phyloP scores from a whole-genome alignment of 2,797 vertebrate species.

The Alauda arvensis region DNA sequence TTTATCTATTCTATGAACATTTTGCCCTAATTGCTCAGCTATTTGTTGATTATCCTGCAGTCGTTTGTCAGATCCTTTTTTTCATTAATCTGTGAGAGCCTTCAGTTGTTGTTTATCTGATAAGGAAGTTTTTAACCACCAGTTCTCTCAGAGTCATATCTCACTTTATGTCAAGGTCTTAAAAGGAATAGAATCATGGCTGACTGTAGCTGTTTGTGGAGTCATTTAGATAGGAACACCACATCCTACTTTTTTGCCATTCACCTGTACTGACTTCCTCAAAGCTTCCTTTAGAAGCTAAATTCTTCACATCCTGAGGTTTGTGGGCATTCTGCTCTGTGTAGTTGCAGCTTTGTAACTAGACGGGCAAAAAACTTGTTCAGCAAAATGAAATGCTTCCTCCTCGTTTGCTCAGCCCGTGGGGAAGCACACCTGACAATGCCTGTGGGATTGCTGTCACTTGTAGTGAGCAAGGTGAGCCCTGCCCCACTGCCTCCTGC shows the following conservation, averaged over 20 bases:
- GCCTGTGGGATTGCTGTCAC: background rate
- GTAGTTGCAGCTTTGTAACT: background rate
- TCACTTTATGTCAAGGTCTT: background rate
- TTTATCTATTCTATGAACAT: slow-evolving; percentile 5
- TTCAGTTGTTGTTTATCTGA: slow-evolving; percentile 18
- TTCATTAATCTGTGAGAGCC: slow-evolving; percentile 29
- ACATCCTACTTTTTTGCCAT: background rate
- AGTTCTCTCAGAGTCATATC: background rate
- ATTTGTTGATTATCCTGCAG: slow-evolving; percentile 32
- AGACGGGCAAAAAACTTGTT: background rate
- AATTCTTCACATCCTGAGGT: background rate
- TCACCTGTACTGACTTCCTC: background rate
- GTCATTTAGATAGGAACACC: background rate
- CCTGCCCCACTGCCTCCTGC: background rate
- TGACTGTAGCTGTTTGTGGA: background rate
- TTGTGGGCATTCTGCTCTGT: background rate
- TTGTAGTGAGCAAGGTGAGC: background rate
- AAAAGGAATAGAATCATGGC: background rate
- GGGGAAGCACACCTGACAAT: background rate
- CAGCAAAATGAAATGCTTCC: background rate
- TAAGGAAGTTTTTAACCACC: background rate
- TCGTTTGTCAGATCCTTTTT: slow-evolving; percentile 10
- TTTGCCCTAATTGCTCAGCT: slow-evolving; percentile 31
- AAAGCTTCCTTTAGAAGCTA: background rate
- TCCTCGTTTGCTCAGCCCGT: background rate